Base-by-base conservation (phyloP, 2,888 invertebrate genomes). In the Metacarcinus magister region DNA sequence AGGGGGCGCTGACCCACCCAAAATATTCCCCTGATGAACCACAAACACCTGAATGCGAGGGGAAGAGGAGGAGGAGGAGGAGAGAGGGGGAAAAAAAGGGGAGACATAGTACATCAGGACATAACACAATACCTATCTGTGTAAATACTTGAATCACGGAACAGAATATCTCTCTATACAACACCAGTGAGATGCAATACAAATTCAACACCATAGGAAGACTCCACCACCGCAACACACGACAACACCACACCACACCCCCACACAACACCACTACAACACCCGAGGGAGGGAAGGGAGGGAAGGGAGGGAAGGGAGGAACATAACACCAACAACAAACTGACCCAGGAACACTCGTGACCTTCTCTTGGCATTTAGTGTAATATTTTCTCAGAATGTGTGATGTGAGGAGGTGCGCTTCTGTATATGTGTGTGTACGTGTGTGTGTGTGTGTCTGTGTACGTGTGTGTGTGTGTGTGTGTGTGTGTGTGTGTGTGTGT, bases 371-470 rank as follows among this genome's bases (percentile, higher is more conserved):
- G 82, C 82, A 82, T 82, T 82, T 82, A 32, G 10, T 82, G 82
- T 82, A 82, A 82, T 82, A 82, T 82, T 82, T 82, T 82, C 82
- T 82, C 82, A 82, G 82, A 82, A 82, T 82, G 28, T 82, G 82
- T 82, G 19, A 82, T 82, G 82, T 82, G 82, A 23, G 5, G 82
- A 82, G 82, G 82, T 2, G 67, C 16, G 19, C 67, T 5, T 82
- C 10, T 82, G 82, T 82, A 7, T 32, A 32, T 28, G 32, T 82
- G 32, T 92, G 91, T 92, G 91, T 92, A 46, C 44, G 91, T 91
- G 91, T 91, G 91, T 91, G 91, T 91, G 91, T 91, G 44, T 44
- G n/a, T 43, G 39, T 44, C 16, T 44, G 91, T 91, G 46, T 46
- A 19, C 23, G 44, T 91, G 44, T 44, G 91, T 91, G 91, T 46